These are phyloP conservation scores for Apodemia mormo DNA, from an alignment of 2,888 invertebrate genomes.

Conservation along the genomic window DNA sequence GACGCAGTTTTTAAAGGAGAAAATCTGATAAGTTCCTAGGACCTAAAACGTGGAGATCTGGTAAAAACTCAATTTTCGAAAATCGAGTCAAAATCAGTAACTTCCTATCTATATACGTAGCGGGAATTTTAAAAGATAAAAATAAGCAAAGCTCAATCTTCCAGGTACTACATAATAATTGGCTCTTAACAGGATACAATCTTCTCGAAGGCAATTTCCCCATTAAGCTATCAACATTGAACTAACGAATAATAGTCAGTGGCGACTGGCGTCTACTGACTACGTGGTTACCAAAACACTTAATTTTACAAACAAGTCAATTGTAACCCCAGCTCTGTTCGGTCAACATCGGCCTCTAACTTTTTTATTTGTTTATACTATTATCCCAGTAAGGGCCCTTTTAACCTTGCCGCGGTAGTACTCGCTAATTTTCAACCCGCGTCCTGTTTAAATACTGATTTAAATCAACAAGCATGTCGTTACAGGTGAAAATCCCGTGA, in stretches of 20 bases:
- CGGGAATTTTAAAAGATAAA: no score
- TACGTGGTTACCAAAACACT: conserved; percentile 9
- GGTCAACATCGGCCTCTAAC: conserved; percentile 33
- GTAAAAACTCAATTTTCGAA: no score
- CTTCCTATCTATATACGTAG: no score
- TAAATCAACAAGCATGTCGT: conserved; percentile 54
- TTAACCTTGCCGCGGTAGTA: conserved; percentile 70
- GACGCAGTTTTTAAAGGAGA: no score
- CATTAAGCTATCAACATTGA: neutral
- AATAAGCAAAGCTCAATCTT: no score
- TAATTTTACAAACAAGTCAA: conserved; percentile 20
- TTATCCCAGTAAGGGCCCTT: conserved; percentile 50
- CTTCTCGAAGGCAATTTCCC: neutral
- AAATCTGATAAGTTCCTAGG: no score
- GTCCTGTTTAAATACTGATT: conserved; percentile 65
- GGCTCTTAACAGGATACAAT: neutral
- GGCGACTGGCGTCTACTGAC: conserved; percentile 18
- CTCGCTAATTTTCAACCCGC: conserved; percentile 65
- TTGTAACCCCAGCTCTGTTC: conserved; percentile 30
- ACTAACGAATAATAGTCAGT: conserved; percentile 1
- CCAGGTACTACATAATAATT: no score
- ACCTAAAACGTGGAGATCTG: no score
- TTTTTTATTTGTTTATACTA: conserved; percentile 48
- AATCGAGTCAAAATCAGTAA: no score
- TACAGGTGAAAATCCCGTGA: conserved; percentile 47